Conservation (phyloP, 1,140 invertebrate genomes). For the Philotrypesis tridentata region DNA sequence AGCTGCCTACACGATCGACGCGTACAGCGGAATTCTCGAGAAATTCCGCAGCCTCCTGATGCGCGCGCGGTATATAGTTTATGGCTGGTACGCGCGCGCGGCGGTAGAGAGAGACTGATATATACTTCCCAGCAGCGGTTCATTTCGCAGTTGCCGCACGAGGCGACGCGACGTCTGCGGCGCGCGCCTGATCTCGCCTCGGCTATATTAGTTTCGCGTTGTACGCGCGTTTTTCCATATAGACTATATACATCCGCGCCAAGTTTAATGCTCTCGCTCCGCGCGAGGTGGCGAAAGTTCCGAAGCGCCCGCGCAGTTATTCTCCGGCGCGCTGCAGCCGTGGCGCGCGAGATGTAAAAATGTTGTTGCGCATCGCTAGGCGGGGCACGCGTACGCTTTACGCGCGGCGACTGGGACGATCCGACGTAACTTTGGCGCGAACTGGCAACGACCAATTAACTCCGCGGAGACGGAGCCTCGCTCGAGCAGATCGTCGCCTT, state of each 20-base stretch:
- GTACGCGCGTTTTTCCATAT: background rate
- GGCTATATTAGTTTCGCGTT: background rate
- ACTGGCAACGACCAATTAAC: background rate
- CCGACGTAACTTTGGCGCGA: no score
- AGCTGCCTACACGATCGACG: background rate
- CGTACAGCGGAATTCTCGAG: background rate
- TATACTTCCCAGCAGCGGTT: background rate
- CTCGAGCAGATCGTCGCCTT: no score
- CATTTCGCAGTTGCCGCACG: conserved; percentile 1
- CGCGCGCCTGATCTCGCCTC: no score
- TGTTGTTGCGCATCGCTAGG: no score
- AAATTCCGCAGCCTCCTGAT: background rate
- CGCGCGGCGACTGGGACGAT: background rate
- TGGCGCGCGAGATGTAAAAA: no score
- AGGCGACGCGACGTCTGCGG: background rate
- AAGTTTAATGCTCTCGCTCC: background rate
- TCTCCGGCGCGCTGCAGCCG: no score
- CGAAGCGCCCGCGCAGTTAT: no score
- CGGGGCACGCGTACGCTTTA: no score
- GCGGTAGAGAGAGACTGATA: background rate
- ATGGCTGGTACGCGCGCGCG: background rate
- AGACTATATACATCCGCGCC: background rate
- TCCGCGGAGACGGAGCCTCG: no score
- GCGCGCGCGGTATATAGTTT: no score
- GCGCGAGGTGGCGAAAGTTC: no score